These are phyloP conservation scores for Pristionchus arcanus DNA, from an alignment of 2,888 invertebrate genomes.

Conservation along the genomic window DNA sequence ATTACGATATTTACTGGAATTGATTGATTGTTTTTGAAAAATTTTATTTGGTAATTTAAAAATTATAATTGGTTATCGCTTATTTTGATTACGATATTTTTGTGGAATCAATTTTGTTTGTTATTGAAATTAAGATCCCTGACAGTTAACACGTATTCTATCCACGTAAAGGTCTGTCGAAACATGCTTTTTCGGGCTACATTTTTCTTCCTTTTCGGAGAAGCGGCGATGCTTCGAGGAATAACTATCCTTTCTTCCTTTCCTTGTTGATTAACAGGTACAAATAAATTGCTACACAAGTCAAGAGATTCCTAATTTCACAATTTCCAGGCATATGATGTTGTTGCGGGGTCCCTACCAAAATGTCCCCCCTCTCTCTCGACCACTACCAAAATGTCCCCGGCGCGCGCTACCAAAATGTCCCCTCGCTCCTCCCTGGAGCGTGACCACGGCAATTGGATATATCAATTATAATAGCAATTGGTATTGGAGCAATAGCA, in stretches of 20 bases:
- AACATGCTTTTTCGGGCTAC: not conserved
- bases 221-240: not conserved
- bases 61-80: too few relatives aligned
- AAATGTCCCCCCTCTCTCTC: too few relatives aligned
- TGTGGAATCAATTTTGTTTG: not conserved
- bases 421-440: too few relatives aligned
- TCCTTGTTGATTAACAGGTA: not conserved
- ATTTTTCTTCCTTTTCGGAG: not conserved
- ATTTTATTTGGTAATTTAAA: too few relatives aligned
- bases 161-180: not conserved
- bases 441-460: too few relatives aligned
- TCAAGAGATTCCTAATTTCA: not conserved
- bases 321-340: not conserved
- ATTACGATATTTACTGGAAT: too few relatives aligned
- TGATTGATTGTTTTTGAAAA: too few relatives aligned
- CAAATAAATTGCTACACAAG: not conserved
- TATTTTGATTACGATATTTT: not conserved
- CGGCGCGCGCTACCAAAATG: too few relatives aligned
- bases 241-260: not conserved
- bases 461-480: too few relatives aligned
- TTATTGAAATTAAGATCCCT: not conserved
- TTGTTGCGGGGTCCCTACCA: too few relatives aligned
- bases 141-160: not conserved
- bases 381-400: too few relatives aligned
- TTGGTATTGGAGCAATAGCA: too few relatives aligned